These are phyloP conservation scores for Cyclophora punctaria DNA, from an alignment of 2,888 invertebrate genomes.

Conservation along the genomic window DNA sequence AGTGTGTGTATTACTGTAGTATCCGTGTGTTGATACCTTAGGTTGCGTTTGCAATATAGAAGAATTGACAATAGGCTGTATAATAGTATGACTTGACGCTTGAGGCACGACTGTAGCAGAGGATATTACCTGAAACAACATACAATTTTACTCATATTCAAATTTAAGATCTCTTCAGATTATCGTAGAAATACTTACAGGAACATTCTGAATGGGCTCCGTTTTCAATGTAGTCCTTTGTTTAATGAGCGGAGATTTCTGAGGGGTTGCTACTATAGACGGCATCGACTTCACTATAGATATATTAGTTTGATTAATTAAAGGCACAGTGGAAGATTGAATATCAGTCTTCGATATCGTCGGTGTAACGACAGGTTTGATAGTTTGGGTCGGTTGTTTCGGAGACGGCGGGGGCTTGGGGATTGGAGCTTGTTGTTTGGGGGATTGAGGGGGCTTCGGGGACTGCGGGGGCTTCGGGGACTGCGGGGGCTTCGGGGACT, in stretches of 20 bases:
- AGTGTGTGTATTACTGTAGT: neutral
- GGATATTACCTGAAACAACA: slow-evolving; percentile 19
- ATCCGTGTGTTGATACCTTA: slow-evolving; percentile 27
- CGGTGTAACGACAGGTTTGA: slow-evolving; percentile 3
- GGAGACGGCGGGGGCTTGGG: slow-evolving; percentile 2
- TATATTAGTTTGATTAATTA: slow-evolving; percentile 16
- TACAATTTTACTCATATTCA: neutral
- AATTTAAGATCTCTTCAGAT: neutral
- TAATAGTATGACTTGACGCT: slow-evolving; percentile 24
- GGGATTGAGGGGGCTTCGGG: slow-evolving; percentile 6
- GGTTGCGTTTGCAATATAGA: slow-evolving; percentile 30
- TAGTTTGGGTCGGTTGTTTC: slow-evolving; percentile 3
- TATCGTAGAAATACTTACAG: slow-evolving; percentile 23
- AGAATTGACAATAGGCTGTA: slow-evolving; percentile 27
- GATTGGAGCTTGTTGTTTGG: slow-evolving; percentile 5
- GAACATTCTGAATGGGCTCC: slow-evolving; percentile 31
- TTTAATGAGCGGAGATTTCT: slow-evolving; percentile 51
- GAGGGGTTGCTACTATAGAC: slow-evolving; percentile 39
- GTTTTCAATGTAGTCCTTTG: slow-evolving; percentile 48
- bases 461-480: slow-evolving; percentile 9
- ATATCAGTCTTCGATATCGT: slow-evolving; percentile 12
- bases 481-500: slow-evolving; percentile 14
- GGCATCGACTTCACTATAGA: slow-evolving; percentile 39
- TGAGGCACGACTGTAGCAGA: slow-evolving; percentile 24
- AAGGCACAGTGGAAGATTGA: slow-evolving; percentile 15